Evolutionary conservation across 2,797 vertebrate genomes (phyloP), one percentile per base, ranked within the genome.

Genomic region (Characodon lateralis): DNA sequence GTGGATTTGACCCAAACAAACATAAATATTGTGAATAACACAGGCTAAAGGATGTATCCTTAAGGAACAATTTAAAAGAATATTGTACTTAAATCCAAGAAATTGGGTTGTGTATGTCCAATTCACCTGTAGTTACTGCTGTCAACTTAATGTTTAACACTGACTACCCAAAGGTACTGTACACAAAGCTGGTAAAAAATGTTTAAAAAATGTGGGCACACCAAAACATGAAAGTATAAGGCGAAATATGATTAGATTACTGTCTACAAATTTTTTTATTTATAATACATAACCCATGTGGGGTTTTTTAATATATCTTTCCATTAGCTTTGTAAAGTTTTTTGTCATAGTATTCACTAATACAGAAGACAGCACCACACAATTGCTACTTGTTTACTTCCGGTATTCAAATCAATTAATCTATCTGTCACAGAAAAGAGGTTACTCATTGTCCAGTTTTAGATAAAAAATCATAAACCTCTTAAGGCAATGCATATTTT

Each of bases 401-500:
- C n/a, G 46, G 41, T 28, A 26, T 46, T 28, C 22, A 46, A 12
- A n/a, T 26, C n/a, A 26, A 46, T 46, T 80, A 20, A 75, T 71
- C 22, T 66, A 20, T 56, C 18, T 71, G 2, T 68, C 56, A 26
- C 59, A 13, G 20, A 0, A 35, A 74, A 77, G 18, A 2, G n/a
- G 6, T 46, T 53, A 20, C 28, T 16, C 43, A 35, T 9, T 77
- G 78, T 86, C 74, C 75, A 68, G 39, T 76, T 74, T 76, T 74
- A n/a, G 0, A 58, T 87, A 71, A 73, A 26, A 75, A 83, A 76
- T 77, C 24, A 26, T 83, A 28, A 77, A 85, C 77, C 80, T 85
- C 81, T 50, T 70, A 9, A 78, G 80, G 78, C 72, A 1, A 83
- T 81, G 63, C 73, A 78, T 91, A 86, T 89, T 90, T 91, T 78